Evolutionary conservation across 2,888 invertebrate species (phyloP).

Genomic region (Drosophila kokeensis): DNA sequence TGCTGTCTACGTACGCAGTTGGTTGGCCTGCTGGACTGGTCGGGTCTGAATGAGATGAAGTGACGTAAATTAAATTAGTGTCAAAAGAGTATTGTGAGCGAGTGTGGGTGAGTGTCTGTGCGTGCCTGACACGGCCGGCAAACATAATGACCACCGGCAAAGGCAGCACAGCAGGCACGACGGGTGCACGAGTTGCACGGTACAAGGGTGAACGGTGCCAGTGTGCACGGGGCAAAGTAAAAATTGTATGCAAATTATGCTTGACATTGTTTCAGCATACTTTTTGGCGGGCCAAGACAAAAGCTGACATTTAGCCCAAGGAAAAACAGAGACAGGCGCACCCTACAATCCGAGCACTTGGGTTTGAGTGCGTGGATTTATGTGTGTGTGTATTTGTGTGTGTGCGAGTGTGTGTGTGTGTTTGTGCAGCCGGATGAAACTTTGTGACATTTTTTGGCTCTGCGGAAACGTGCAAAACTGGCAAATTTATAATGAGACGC

Average conservation of each 20-base stretch:
- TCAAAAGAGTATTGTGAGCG: conserved; percentile 69
- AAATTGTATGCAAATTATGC: conserved; percentile 79
- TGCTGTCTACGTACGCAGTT: conserved; percentile 2
- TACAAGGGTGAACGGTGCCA: neutral
- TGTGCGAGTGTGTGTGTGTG: conserved; percentile 3
- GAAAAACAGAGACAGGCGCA: conserved; percentile 60
- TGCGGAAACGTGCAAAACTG: conserved; percentile 78
- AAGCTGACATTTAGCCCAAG: conserved; percentile 79
- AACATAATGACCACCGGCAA: conserved; percentile 75
- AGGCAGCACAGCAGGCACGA: conserved; percentile 40
- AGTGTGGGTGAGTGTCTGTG: conserved; percentile 64
- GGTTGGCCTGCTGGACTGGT: conserved; percentile 3
- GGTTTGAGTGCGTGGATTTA: neutral
- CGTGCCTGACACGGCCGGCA: conserved; percentile 71
- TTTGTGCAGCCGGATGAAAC: conserved; percentile 59
- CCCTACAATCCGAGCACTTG: conserved; percentile 13
- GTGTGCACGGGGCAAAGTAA: conserved; percentile 33
- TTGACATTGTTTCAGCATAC: conserved; percentile 79
- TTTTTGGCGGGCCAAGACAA: conserved; percentile 79
- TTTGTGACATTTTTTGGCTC: conserved; percentile 76
- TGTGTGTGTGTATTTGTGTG: conserved; percentile 2
- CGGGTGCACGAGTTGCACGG: conserved; percentile 4
- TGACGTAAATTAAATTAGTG: conserved; percentile 77
- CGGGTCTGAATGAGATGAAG: conserved; percentile 36
- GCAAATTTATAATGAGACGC: conserved; percentile 80